Conservation (phyloP, 2,113 vertebrate genomes). For the Arothron firmamentum region DNA sequence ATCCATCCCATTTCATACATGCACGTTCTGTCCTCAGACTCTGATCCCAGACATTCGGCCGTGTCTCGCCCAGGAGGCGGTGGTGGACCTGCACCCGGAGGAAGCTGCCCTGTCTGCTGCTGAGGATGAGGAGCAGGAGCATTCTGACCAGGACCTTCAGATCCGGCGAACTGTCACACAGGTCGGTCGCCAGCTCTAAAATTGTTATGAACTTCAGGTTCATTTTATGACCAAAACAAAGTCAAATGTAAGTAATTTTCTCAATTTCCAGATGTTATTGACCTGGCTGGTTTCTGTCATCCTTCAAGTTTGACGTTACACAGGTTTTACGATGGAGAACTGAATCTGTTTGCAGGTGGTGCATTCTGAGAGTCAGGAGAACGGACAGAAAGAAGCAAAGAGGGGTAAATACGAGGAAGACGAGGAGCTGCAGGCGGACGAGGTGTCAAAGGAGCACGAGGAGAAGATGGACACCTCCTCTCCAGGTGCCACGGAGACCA, state of each 20-base stretch:
- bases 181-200: conserved; percentile 54
- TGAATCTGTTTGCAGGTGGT: conserved; percentile 70
- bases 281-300: neutral
- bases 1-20: neutral
- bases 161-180: conserved; percentile 90
- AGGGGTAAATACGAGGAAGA: conserved; percentile 72
- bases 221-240: too few relatives aligned
- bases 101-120: conserved; percentile 83
- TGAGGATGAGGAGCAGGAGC: conserved; percentile 76
- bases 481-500: conserved; percentile 70
- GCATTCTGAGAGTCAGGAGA: conserved; percentile 80
- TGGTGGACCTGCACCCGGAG: conserved; percentile 88
- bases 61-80: conserved; percentile 73
- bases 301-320: neutral
- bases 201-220: neutral
- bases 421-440: conserved; percentile 36
- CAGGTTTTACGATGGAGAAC: neutral
- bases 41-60: conserved; percentile 88
- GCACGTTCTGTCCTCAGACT: conserved; percentile 65
- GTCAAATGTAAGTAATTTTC: too few relatives aligned
- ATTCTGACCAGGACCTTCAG: conserved; percentile 83
- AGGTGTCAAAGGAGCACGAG: conserved; percentile 53
- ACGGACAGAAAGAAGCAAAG: conserved; percentile 79
- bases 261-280: too few relatives aligned
- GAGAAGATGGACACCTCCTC: conserved; percentile 60